Conservation (phyloP, 2,888 invertebrate genomes). For the Pterostichus madidus region DNA sequence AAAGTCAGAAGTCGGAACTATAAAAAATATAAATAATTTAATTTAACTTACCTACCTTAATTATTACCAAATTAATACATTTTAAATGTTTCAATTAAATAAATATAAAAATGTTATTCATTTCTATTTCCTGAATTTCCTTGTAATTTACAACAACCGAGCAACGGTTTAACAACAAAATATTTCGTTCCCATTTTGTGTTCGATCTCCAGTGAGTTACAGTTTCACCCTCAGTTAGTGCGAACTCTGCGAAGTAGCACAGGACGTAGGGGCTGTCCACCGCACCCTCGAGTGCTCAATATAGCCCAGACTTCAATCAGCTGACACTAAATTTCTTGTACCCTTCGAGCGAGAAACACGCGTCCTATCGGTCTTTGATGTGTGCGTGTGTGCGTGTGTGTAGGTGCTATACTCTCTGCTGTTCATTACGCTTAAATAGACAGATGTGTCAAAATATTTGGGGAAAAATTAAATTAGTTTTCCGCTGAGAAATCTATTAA, state of each 20-base stretch:
- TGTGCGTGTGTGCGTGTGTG: constrained; percentile 9
- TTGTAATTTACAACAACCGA: too few species aligned
- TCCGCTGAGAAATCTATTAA: constrained; percentile 20
- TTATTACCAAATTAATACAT: too few species aligned
- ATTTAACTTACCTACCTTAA: too few species aligned
- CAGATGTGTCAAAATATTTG: constrained; percentile 63
- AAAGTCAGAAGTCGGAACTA: too few species aligned
- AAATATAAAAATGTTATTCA: too few species aligned
- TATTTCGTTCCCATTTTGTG: background rate
- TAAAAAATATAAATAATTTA: too few species aligned
- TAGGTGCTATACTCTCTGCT: constrained; percentile 20
- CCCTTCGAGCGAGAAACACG: constrained; percentile 16
- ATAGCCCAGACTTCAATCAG: constrained; percentile 60
- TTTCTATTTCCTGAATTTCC: too few species aligned
- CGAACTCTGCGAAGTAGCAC: background rate
- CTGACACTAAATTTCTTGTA: constrained; percentile 59
- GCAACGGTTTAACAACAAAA: background rate
- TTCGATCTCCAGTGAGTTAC: background rate
- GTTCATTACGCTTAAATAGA: constrained; percentile 62
- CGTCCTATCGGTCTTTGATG: constrained; percentile 20
- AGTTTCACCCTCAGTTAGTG: constrained; percentile 12
- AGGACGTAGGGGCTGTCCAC: background rate
- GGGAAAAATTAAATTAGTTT: constrained; percentile 59
- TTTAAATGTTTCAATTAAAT: too few species aligned
- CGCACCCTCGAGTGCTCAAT: constrained; percentile 41